Evolutionary conservation across 64 coral and sea anemone species (phyloP).

Genomic region (Porites lutea): DNA sequence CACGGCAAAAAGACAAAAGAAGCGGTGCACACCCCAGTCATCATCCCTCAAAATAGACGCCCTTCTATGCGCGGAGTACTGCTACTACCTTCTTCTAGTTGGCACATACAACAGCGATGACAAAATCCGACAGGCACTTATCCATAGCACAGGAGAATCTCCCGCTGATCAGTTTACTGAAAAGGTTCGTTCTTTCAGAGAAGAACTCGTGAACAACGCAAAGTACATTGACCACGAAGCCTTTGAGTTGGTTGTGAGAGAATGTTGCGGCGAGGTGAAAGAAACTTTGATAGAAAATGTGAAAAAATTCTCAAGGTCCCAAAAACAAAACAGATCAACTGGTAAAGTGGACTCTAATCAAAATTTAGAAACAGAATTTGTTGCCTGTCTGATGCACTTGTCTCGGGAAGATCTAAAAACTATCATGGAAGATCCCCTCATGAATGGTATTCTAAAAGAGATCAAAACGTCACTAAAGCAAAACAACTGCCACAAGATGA

Average conservation of each 20-base stretch:
- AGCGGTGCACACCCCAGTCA: background rate
- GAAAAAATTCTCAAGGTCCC: background rate
- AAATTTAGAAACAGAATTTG: background rate
- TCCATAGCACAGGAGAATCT: background rate
- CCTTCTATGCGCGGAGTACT: conserved; percentile 60
- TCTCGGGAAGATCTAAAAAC: background rate
- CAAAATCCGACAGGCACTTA: background rate
- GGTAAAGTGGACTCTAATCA: background rate
- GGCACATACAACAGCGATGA: background rate
- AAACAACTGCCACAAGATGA: background rate
- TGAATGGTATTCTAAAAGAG: background rate
- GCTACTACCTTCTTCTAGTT: conserved; percentile 23
- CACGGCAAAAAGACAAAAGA: background rate
- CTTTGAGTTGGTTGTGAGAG: conserved; percentile 44
- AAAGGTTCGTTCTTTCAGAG: background rate
- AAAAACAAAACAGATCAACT: background rate
- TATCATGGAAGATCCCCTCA: background rate
- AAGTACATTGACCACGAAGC: conserved; percentile 7
- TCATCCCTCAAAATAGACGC: conserved; percentile 5
- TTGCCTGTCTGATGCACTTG: conserved; percentile 24
- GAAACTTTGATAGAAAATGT: background rate
- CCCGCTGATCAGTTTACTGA: background rate
- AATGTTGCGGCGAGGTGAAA: background rate
- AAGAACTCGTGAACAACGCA: background rate
- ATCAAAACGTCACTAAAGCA: background rate